phyloP scores from a whole-genome alignment of 2,888 invertebrate genomes.

The Eremobia ochroleuca region DNA sequence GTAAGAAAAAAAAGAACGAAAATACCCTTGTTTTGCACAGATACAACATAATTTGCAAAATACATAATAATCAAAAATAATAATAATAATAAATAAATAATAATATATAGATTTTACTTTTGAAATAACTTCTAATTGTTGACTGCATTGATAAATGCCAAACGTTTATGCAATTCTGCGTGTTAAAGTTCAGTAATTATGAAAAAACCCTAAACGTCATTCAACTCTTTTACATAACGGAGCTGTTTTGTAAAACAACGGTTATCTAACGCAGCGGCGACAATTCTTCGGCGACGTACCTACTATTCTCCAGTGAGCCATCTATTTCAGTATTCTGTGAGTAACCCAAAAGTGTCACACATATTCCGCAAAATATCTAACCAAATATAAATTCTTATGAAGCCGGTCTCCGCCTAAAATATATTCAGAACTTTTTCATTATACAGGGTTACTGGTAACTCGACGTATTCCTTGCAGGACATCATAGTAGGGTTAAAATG shows the following conservation, averaged over 20 bases:
- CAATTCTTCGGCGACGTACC: background rate
- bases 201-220: background rate
- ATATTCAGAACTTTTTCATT: conserved; percentile 26
- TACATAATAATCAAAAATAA: too few relatives aligned
- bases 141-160: background rate
- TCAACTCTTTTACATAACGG: background rate
- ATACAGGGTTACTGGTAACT: too few relatives aligned
- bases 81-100: too few relatives aligned
- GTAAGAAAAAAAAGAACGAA: background rate
- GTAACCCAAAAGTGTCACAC: conserved; percentile 24
- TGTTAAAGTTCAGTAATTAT: background rate
- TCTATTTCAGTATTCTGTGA: conserved; percentile 17
- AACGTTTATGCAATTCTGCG: background rate
- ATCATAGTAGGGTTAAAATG: too few relatives aligned
- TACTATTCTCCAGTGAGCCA: background rate
- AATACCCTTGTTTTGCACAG: too few relatives aligned
- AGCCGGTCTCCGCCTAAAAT: conserved; percentile 27
- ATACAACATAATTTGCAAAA: background rate
- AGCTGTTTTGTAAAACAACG: background rate
- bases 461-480: too few relatives aligned
- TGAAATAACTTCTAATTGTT: background rate
- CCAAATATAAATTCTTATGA: conserved; percentile 40
- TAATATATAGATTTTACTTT: too few relatives aligned
- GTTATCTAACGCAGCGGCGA: background rate
- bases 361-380: conserved; percentile 19